Conservation (phyloP, 2,888 invertebrate species). For the Plagodis pulveraria region DNA sequence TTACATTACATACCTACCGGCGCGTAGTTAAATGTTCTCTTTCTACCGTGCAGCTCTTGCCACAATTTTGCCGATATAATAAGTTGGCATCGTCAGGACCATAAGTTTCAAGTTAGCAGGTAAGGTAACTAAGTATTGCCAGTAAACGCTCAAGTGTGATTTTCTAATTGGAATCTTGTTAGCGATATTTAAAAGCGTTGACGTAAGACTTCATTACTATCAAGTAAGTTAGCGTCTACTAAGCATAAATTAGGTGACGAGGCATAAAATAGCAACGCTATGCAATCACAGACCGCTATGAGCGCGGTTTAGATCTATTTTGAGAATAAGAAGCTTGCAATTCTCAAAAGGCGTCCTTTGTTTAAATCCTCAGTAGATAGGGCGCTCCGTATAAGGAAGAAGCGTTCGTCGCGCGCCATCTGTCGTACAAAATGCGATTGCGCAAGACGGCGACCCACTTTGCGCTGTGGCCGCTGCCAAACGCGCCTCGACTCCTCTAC, state of each 20-base stretch:
- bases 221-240: constrained; percentile 21
- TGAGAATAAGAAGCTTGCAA: constrained; percentile 33
- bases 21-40: too few relatives aligned
- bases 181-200: constrained; percentile 29
- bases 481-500: constrained; percentile 79
- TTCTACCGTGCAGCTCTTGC: too few relatives aligned
- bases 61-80: too few relatives aligned
- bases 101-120: too few relatives aligned
- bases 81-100: too few relatives aligned
- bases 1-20: too few relatives aligned
- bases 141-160: too few relatives aligned
- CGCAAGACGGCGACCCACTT: constrained; percentile 81
- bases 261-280: constrained; percentile 40
- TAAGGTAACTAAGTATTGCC: too few relatives aligned
- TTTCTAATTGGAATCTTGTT: constrained; percentile 44
- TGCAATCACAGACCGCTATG: constrained; percentile 44
- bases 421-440: constrained; percentile 72
- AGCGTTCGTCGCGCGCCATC: constrained; percentile 72
- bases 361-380: constrained; percentile 39
- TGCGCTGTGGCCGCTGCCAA: constrained; percentile 78
- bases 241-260: constrained; percentile 13
- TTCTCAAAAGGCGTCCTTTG: constrained; percentile 48
- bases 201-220: constrained; percentile 32
- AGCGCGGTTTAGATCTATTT: constrained; percentile 46
- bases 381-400: constrained; percentile 73